Conservation (phyloP, 1,140 invertebrate species). For the Drosophila saltans region DNA sequence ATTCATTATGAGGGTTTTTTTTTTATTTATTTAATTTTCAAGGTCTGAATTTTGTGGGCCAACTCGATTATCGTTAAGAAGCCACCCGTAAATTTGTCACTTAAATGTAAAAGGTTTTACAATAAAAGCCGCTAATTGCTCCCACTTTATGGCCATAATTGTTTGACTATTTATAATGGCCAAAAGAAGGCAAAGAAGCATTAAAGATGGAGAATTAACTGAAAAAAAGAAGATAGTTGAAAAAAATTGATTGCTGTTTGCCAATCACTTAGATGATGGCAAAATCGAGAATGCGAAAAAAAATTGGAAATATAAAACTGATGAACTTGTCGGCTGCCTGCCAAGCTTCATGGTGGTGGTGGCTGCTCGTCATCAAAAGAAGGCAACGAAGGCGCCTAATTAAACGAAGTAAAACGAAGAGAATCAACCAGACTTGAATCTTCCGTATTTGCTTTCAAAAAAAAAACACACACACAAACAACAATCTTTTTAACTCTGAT, state of each 20-base stretch:
- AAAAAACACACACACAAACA: not conserved
- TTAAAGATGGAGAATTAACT: slow-evolving; percentile 22
- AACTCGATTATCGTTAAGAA: slow-evolving; percentile 57
- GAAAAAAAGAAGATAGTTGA: slow-evolving; percentile 15
- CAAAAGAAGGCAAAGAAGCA: slow-evolving; percentile 20
- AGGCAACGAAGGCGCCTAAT: slow-evolving; percentile 70
- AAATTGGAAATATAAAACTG: slow-evolving; percentile 24
- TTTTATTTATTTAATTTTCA: not conserved
- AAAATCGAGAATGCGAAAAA: slow-evolving; percentile 27
- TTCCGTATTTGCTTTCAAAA: slow-evolving; percentile 64
- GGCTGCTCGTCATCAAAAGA: slow-evolving; percentile 59
- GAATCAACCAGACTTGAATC: slow-evolving; percentile 47
- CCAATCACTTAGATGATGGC: slow-evolving; percentile 61
- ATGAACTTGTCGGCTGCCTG: slow-evolving; percentile 55
- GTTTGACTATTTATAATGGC: slow-evolving; percentile 51
- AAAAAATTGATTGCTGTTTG: slow-evolving; percentile 63
- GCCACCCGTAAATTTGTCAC: slow-evolving; percentile 60
- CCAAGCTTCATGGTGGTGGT: slow-evolving; percentile 59
- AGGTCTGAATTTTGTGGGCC: slow-evolving; percentile 22
- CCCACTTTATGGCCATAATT: slow-evolving; percentile 53
- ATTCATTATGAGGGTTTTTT: not conserved
- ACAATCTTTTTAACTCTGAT: slow-evolving; percentile 28
- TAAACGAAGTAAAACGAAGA: slow-evolving; percentile 51
- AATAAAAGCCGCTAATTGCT: slow-evolving; percentile 75
- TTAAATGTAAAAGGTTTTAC: slow-evolving; percentile 43